Conservation (phyloP, 2,113 vertebrate genomes). For the Sporophila hypoxantha region DNA sequence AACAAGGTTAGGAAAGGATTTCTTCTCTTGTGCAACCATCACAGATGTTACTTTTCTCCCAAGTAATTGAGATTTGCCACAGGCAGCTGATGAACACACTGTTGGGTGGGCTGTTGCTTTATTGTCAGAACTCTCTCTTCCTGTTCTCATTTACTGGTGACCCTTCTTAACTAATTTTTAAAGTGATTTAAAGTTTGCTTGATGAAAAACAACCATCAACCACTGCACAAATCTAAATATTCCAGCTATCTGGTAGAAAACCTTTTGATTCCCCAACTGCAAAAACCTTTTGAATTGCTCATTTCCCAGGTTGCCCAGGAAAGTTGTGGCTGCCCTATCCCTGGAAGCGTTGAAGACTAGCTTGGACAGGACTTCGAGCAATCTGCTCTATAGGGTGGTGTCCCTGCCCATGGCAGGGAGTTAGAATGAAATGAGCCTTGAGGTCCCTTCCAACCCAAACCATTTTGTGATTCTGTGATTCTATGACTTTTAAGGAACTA, state of each 20-base stretch:
- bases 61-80: neutral
- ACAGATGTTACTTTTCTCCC: neutral
- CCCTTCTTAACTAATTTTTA: neutral
- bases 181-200: neutral
- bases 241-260: neutral
- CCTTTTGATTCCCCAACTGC: neutral
- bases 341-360: neutral
- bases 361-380: neutral
- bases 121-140: neutral
- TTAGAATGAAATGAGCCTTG: neutral
- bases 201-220: neutral
- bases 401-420: neutral
- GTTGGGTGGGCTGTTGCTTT: neutral
- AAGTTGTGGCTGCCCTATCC: neutral
- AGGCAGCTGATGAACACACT: neutral
- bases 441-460: neutral
- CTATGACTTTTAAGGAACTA: neutral
- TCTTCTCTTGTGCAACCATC: neutral
- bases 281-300: neutral
- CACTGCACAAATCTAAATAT: neutral
- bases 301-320: neutral
- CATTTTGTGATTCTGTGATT: neutral
- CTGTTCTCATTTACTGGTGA: neutral
- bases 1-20: constrained; percentile 6
- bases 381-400: neutral